Evolutionary conservation across 1,140 invertebrate genomes (phyloP), one percentile per base, ranked within the genome.

Genomic region (Ridgeia piscesae): DNA sequence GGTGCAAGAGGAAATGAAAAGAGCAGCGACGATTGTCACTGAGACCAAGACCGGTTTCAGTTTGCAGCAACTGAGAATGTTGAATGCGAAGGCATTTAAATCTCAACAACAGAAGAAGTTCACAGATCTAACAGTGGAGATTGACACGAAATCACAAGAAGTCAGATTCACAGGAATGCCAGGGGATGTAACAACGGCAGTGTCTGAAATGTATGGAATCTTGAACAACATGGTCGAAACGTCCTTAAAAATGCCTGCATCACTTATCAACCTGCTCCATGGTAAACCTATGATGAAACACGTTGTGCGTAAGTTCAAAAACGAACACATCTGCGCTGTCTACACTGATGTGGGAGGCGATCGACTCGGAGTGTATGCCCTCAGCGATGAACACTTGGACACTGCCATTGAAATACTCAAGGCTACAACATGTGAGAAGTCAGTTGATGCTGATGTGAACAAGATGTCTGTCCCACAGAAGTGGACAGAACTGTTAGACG

Each of bases 91-190:
- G 27, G 58, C 14, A 77, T 77, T 77, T 77, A 77, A 0, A 77
- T 77, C 58, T 21, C 58, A 77, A 31, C 89, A 90, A 27, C 17
- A 90, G 89, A 35, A 17, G 89, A 90, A 90, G 89, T 90, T 90
- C 17, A n/a, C 89, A 90, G 11, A 42, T n/a, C 89, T 90, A 42
- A 21, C 17, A 2, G 35, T 77, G 58, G 58, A 27, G 17, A 77
- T 77, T 77, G 17, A 77, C 58, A 77, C 27, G 58, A 77, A 77
- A 77, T 8, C 58, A 21, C 6, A 21, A 0, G 58, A 77, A 77
- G 58, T 77, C 58, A 77, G 17, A 77, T 21, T 77, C 58, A 14
- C 17, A 21, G 58, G 58, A 77, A 77, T 77, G 27, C 8, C 58
- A 77, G 58, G 9, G 34, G 89, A 90, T 42, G n/a, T 90, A 27